phyloP scores from a whole-genome alignment of 2,113 vertebrate species.

The Benitochromis conjunctus region DNA sequence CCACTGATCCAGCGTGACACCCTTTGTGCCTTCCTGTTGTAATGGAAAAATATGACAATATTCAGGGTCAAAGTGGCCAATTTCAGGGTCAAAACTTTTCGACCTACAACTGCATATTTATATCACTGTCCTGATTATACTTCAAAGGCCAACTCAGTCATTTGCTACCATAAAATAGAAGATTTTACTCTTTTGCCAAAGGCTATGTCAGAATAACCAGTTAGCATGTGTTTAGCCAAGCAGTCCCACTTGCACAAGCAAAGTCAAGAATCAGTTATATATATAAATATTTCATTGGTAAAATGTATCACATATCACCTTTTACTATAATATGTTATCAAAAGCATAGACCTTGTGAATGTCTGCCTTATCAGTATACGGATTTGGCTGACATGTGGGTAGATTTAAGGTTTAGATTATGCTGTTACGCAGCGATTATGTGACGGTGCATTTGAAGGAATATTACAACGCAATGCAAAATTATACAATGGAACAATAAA shows the following conservation, averaged over 20 bases:
- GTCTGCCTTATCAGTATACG: neutral
- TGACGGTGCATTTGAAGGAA: neutral
- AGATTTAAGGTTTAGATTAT: neutral
- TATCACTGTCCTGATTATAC: neutral
- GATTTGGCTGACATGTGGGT: neutral
- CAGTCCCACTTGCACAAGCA: neutral
- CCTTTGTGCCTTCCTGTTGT: constrained; percentile 55
- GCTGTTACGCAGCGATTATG: neutral
- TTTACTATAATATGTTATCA: neutral
- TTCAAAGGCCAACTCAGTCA: neutral
- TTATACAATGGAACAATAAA: neutral
- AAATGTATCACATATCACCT: neutral
- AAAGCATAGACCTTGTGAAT: neutral
- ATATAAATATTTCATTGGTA: neutral
- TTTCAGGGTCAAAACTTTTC: neutral
- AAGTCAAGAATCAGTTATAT: neutral
- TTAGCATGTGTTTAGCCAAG: neutral
- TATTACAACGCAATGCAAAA: neutral
- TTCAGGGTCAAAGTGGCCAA: neutral
- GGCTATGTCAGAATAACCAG: neutral
- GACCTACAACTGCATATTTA: neutral
- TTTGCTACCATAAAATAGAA: neutral
- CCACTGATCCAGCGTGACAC: constrained; percentile 9
- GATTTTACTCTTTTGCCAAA: neutral
- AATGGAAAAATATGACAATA: neutral